Conservation (phyloP, 2,113 vertebrate species). For the Sebastes fasciatus region DNA sequence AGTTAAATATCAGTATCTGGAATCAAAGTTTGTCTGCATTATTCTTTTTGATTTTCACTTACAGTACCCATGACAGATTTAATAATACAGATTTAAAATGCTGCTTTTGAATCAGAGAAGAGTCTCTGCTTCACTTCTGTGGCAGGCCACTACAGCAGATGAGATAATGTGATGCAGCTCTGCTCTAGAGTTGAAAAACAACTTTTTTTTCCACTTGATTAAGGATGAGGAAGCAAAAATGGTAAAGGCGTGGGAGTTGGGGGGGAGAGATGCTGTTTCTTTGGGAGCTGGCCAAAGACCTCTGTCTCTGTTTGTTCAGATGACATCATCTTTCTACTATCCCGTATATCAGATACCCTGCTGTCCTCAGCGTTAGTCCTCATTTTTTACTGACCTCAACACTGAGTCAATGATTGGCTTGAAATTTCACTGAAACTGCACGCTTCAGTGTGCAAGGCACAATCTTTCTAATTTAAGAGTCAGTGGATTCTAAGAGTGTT, state of each 20-base stretch:
- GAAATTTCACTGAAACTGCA: constrained; percentile 53
- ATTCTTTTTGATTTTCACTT: constrained; percentile 17
- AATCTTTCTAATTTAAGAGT: constrained; percentile 18
- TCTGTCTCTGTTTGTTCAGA: constrained; percentile 82
- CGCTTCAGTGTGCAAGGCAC: constrained; percentile 19
- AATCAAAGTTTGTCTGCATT: constrained; percentile 41
- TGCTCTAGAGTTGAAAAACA: constrained; percentile 68
- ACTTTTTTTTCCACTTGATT: constrained; percentile 62
- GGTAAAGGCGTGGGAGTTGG: constrained; percentile 52
- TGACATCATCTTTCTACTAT: constrained; percentile 85
- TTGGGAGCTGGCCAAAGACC: constrained; percentile 72
- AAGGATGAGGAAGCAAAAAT: constrained; percentile 75
- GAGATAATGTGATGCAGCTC: constrained; percentile 74
- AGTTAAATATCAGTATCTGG: constrained; percentile 40
- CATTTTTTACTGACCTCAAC: constrained; percentile 55
- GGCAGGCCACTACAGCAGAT: constrained; percentile 57
- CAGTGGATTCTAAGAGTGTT: constrained; percentile 12
- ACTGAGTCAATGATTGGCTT: constrained; percentile 68
- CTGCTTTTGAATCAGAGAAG: constrained; percentile 26
- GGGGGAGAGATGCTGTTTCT: constrained; percentile 60
- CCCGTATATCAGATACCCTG: constrained; percentile 79
- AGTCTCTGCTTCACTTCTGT: constrained; percentile 27
- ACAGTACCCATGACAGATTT: neutral
- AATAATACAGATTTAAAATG: constrained; percentile 12
- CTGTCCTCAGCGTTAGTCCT: constrained; percentile 73